Evolutionary conservation across 2,888 invertebrate genomes (phyloP).

Genomic region (Hirudinaria manillensis): DNA sequence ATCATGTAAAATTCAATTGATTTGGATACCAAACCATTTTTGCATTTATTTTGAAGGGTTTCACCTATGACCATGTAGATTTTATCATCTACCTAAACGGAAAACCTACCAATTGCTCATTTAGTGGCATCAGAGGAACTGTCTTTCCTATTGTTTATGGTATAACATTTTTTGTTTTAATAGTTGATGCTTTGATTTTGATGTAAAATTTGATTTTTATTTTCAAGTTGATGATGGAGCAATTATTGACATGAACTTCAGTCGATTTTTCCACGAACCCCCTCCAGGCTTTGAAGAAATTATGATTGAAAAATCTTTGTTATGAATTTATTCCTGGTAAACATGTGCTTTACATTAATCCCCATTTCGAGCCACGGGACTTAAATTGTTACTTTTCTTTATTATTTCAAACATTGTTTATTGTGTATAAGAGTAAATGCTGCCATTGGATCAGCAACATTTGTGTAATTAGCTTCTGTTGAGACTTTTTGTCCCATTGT

Average conservation of each 20-base stretch:
- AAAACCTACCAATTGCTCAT: conserved; percentile 73
- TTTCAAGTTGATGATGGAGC: conserved; percentile 93
- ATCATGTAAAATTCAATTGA: too few relatives aligned
- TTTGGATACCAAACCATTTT: too few relatives aligned
- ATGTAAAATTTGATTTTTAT: neutral
- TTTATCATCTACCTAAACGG: conserved; percentile 91
- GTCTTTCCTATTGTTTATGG: conserved; percentile 80
- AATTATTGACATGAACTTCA: conserved; percentile 86
- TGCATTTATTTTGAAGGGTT: too few relatives aligned
- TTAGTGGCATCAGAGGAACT: conserved; percentile 78
- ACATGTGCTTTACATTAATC: too few relatives aligned
- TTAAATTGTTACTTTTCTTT: too few relatives aligned
- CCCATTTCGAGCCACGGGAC: too few relatives aligned
- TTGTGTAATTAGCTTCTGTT: too few relatives aligned
- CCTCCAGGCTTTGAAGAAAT: conserved; percentile 41
- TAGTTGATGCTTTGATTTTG: too few relatives aligned
- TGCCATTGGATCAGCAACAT: too few relatives aligned
- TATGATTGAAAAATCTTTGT: conserved; percentile 41
- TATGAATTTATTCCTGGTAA: conserved; percentile 13
- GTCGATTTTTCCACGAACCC: conserved; percentile 39
- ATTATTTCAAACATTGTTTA: too few relatives aligned
- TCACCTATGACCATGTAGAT: conserved; percentile 92
- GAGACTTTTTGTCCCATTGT: too few relatives aligned
- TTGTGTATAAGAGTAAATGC: too few relatives aligned
- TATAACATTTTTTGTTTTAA: conserved; percentile 25